Conservation (phyloP, 1,140 invertebrate species). For the Seison nebaliae region DNA sequence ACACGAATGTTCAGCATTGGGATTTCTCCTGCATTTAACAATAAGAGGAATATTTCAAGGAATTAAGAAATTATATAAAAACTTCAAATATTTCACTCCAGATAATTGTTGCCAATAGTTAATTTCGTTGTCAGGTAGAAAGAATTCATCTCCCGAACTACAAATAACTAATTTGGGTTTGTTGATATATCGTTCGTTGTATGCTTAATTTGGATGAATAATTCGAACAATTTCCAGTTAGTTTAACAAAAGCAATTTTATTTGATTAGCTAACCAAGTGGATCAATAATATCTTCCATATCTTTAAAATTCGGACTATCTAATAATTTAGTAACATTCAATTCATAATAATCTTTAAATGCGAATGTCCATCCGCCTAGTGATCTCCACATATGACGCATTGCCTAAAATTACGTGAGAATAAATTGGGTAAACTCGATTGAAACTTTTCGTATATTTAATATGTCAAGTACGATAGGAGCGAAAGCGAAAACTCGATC, state of each 20-base stretch:
- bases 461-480: constrained; percentile 21
- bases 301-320: constrained; percentile 3
- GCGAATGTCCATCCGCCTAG: constrained; percentile 13
- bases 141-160: constrained; percentile 22
- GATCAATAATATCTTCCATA: constrained; percentile 11
- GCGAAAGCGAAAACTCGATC: constrained; percentile 18
- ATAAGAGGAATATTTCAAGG: background rate
- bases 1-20: constrained; percentile 20
- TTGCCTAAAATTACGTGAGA: too few species aligned
- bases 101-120: constrained; percentile 9
- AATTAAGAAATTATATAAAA: background rate
- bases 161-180: constrained; percentile 19
- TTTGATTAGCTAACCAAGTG: background rate
- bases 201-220: constrained; percentile 15
- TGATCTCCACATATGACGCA: too few species aligned
- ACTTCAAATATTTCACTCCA: background rate
- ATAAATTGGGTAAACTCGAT: too few species aligned
- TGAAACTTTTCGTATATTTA: constrained; percentile 20
- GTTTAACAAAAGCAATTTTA: background rate
- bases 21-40: constrained; percentile 3
- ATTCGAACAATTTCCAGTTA: background rate
- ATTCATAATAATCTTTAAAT: constrained; percentile 12
- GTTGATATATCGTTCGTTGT: constrained; percentile 17
- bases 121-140: constrained; percentile 18
- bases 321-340: constrained; percentile 9